Evolutionary conservation across 2,888 invertebrate genomes (phyloP).

Genomic region (Perizoma affinitatum): DNA sequence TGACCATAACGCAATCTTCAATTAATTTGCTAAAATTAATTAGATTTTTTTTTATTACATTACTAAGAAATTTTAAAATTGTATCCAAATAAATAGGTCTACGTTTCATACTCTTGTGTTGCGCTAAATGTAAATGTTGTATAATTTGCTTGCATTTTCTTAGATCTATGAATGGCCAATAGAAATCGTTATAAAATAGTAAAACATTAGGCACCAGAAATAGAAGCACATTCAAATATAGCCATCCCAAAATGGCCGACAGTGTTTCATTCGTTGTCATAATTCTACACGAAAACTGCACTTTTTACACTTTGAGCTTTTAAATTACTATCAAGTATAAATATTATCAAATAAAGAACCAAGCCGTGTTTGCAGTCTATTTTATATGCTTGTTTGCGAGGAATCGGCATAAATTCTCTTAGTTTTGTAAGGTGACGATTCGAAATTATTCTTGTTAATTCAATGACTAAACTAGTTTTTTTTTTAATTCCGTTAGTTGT

Average conservation of each 20-base stretch:
- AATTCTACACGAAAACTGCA: conserved; percentile 39
- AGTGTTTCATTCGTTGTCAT: conserved; percentile 57
- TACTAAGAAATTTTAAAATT: not conserved
- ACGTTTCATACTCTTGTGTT: not conserved
- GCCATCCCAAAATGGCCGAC: conserved; percentile 52
- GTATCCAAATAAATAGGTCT: not conserved
- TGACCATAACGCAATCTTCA: conserved; percentile 27
- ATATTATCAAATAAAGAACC: too few relatives aligned
- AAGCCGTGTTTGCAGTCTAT: too few relatives aligned
- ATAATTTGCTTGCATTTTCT: conserved; percentile 4
- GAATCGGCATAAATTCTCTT: too few relatives aligned
- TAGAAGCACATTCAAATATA: conserved; percentile 49
- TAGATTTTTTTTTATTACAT: too few relatives aligned
- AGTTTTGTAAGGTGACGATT: too few relatives aligned
- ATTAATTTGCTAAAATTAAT: too few relatives aligned
- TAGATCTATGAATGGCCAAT: conserved; percentile 12
- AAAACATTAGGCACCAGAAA: conserved; percentile 63
- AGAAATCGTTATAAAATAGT: conserved; percentile 28
- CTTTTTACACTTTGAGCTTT: too few relatives aligned
- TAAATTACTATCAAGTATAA: too few relatives aligned
- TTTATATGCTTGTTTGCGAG: too few relatives aligned
- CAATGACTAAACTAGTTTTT: too few relatives aligned
- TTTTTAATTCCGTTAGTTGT: conserved; percentile 17
- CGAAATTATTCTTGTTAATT: too few relatives aligned
- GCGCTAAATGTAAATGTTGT: conserved; percentile 7